Evolutionary conservation across 2,888 invertebrate genomes (phyloP), one percentile per base, ranked within the genome.

Genomic region (Litoditis marina): DNA sequence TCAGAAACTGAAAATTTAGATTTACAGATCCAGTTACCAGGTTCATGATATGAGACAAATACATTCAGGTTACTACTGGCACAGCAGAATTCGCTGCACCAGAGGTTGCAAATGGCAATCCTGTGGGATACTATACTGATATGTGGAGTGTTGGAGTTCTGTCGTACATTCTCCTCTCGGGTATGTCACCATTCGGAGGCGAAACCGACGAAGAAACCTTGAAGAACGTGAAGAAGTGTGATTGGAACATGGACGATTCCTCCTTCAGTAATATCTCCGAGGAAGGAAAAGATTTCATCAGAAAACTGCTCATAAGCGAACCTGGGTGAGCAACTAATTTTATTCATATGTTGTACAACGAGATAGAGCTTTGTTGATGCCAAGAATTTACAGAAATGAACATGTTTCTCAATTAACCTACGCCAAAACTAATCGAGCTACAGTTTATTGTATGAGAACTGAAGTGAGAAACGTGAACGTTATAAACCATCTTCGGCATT

Each of bases 71-170:
- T 13, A 70, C 75, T 30, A 75, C 96, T 0, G 96, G 96, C 64
- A 99, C 98, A 0, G 96, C 98, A 0, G 98, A 99, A 86, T 99
- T 98, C 85, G 98, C 98, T 1, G 95, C 98, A 46, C 98, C 98
- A 0, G 98, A 99, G 87, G 94, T 99, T 68, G 96, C 95, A 0
- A 94, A 96, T 82, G 88, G 95, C 19, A 95, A 98, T 84, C 93
- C 96, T 0, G 96, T 99, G 67, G 98, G 98, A 60, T 99, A 98
- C 87, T 98, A 96, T 86, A 99, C 98, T 0, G 98, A 99, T 84
- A 99, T 99, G 98, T 99, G 98, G 98, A 95, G 96, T 36, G 91
- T 94, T 34, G 98, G 98, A 81, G 98, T 98, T 1, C 87, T 99
- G n/a, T 90, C 92, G 19, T 99, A 99, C 84, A 95, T 98, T 44